These are phyloP conservation scores for Stomorhina lunata DNA, from an alignment of 2,888 invertebrate species.

Conservation along the genomic window DNA sequence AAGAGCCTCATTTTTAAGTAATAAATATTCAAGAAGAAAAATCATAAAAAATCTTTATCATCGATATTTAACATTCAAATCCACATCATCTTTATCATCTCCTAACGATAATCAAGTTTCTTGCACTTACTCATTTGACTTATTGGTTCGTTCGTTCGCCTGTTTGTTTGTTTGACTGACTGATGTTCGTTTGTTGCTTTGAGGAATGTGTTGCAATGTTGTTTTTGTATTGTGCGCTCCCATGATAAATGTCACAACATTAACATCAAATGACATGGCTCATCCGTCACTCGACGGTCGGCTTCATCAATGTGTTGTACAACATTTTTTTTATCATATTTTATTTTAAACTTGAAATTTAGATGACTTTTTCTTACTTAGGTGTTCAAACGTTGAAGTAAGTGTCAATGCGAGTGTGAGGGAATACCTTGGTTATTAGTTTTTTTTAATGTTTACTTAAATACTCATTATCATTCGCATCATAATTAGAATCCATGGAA, in stretches of 20 bases:
- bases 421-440: slow-evolving; percentile 4
- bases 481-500: background rate
- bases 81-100: slow-evolving; percentile 18
- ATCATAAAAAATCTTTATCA: slow-evolving; percentile 21
- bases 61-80: background rate
- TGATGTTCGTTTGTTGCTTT: background rate
- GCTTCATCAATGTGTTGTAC: slow-evolving; percentile 66
- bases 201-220: slow-evolving; percentile 18
- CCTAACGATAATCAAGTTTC: slow-evolving; percentile 51
- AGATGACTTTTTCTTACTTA: slow-evolving; percentile 32
- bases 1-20: slow-evolving; percentile 7
- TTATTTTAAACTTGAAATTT: slow-evolving; percentile 45
- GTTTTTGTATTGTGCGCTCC: slow-evolving; percentile 70
- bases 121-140: slow-evolving; percentile 35
- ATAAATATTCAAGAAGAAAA: slow-evolving; percentile 22
- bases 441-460: too few relatives aligned
- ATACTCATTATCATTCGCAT: slow-evolving; percentile 30
- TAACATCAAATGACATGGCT: slow-evolving; percentile 79
- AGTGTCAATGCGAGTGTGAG: background rate
- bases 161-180: slow-evolving; percentile 4
- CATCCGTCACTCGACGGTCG: slow-evolving; percentile 79
- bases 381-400: background rate
- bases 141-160: background rate
- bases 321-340: too few relatives aligned
- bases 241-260: slow-evolving; percentile 80